Percentiles rank a stretch among this genome's conserved stretches.
phyloP scores from a whole-genome alignment of 1,140 invertebrate genomes.

The Zophobas morio region DNA sequence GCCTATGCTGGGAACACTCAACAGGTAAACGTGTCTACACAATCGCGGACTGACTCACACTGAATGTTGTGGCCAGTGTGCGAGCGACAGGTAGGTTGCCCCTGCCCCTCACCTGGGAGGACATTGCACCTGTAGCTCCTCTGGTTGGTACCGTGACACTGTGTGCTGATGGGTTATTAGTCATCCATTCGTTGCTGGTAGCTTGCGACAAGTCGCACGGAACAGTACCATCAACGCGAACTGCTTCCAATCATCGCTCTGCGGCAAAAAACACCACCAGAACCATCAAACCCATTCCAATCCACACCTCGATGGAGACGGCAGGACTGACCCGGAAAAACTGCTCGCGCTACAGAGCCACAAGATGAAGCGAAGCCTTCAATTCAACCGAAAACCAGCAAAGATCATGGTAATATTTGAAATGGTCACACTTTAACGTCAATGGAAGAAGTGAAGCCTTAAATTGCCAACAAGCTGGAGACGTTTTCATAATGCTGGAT shows the following conservation, averaged over 20 bases:
- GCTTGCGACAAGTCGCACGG: conserved; percentile 62
- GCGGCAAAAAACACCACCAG: conserved; percentile 1
- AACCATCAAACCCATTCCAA: background rate
- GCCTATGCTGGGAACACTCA: conserved; percentile 55
- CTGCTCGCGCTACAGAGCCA: background rate
- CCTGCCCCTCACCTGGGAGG: conserved; percentile 60
- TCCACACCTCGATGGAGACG: conserved; percentile 1
- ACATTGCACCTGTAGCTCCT: conserved; percentile 65
- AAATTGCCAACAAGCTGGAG: background rate
- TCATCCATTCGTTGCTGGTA: conserved; percentile 57
- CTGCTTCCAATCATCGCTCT: background rate
- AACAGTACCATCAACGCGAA: conserved; percentile 55
- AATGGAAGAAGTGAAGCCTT: background rate
- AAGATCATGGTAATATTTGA: background rate
- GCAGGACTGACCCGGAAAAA: background rate
- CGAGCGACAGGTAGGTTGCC: conserved; percentile 63
- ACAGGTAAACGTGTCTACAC: conserved; percentile 26
- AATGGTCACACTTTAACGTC: background rate
- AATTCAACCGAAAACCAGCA: background rate
- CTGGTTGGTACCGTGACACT: conserved; percentile 62
- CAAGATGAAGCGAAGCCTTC: background rate
- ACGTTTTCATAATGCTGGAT: background rate
- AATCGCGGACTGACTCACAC: conserved; percentile 61
- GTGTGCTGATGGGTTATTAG: conserved; percentile 63
- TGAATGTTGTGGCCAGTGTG: conserved; percentile 54